Base-by-base conservation (phyloP, 2,113 vertebrate genomes). In the Maccullochella peelii region DNA sequence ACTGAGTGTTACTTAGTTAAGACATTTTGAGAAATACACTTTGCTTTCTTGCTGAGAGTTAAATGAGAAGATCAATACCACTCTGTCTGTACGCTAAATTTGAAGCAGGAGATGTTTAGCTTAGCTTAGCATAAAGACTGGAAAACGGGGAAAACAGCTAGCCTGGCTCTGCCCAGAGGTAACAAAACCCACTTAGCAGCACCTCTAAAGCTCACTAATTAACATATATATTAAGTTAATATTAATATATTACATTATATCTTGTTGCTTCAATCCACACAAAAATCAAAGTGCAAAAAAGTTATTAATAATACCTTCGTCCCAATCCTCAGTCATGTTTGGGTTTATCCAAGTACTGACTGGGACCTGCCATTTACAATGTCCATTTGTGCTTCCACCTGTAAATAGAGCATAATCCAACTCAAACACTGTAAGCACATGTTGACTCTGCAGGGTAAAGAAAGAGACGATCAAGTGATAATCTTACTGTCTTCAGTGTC, bases 251-350 rank as follows among this genome's bases (percentile, higher is more conserved):
- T n/a, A n/a, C n/a, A 21, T 23, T 23, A 30, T 7, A 49, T 44
- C 7, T 7, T 0, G 25, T 68, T 58, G 21, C n/a, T 62, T 36
- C 2, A 57, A 52, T 61, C 6, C 20, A 12, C 18, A 27, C 3
- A 38, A 49, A 70, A 36, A 8, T 4, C 6, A 15, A 47, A 68
- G 59, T 38, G 59, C 8, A 61, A 50, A 50, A 74, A 57, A 1
- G 27, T 21, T 54, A 5, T 49, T 52, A 38, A 27, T 16, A 27
- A 4, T 74, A 95, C 95, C 95, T 63, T 86, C 6, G 20, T 95
- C 95, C 95, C 95, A 95, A 63, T 95, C 92, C 57, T 95, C 95
- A 8, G 86, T 74, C n/a, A 20, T 75, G 38, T 78, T 33, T 1
- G 89, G 83, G 66, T 88, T 90, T 0, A 77, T 80, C 92, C 94